A percentile compares a stretch with the other conserved stretches of the same genome.
These are phyloP conservation scores for Vireo griseus DNA, from an alignment of 2,797 vertebrate species.

Conservation along the genomic window DNA sequence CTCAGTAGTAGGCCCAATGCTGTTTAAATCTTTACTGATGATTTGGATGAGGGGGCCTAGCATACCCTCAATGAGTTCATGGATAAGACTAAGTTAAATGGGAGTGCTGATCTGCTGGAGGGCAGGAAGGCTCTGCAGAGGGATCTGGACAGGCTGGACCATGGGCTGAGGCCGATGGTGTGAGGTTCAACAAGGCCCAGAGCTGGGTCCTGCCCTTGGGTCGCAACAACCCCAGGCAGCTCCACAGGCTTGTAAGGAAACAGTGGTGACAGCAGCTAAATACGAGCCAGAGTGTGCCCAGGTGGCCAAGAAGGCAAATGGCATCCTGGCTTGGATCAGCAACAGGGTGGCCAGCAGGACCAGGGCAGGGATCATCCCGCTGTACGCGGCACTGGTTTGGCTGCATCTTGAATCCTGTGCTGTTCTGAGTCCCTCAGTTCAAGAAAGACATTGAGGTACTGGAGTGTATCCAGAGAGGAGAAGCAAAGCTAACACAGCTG, in stretches of 20 bases:
- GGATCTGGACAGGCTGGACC: background rate
- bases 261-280: background rate
- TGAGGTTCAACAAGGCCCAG: background rate
- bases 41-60: background rate
- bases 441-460: background rate
- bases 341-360: background rate
- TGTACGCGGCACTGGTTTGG: accelerated
- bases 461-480: background rate
- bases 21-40: background rate
- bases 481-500: background rate
- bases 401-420: background rate
- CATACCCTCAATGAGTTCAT: background rate
- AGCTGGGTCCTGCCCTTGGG: background rate
- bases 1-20: no score
- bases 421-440: background rate
- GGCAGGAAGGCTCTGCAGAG: background rate
- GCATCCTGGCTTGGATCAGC: background rate
- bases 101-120: background rate
- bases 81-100: background rate
- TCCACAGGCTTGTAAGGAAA: background rate
- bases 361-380: background rate
- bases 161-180: background rate
- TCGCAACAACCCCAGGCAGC: background rate
- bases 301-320: background rate
- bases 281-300: background rate